Conservation (phyloP, 2,113 vertebrate genomes). For the Lasiurus borealis region DNA sequence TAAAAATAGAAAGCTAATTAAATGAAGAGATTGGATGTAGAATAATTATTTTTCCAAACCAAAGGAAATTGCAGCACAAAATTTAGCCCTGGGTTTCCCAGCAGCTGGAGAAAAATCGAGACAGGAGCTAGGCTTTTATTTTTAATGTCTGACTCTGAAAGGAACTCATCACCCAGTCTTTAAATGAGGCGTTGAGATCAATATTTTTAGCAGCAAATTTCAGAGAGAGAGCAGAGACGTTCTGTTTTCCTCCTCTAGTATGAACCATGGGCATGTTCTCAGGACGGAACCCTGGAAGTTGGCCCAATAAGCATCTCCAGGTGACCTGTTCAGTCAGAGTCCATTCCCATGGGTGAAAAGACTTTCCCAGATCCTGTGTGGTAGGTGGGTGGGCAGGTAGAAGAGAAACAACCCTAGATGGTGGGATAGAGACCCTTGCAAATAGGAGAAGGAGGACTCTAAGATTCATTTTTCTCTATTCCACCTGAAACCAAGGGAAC, state of each 20-base stretch:
- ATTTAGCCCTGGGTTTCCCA: not conserved
- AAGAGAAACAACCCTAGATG: not conserved
- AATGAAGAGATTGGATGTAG: not conserved
- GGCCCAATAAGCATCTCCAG: not conserved
- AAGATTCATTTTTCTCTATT: not conserved
- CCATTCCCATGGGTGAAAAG: not conserved
- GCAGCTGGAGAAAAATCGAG: not conserved
- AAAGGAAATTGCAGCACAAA: not conserved
- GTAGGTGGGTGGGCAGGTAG: not conserved
- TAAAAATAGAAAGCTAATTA: not conserved
- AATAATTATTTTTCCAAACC: conserved; percentile 19
- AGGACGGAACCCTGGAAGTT: not conserved
- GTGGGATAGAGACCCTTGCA: not conserved
- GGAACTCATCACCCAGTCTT: not conserved
- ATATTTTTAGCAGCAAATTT: not conserved
- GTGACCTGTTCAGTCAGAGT: not conserved
- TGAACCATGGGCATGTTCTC: not conserved
- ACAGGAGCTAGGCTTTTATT: not conserved
- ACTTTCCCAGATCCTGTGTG: not conserved
- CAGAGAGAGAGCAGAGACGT: not conserved
- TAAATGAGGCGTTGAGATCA: not conserved
- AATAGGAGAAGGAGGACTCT: not conserved
- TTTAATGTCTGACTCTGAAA: not conserved
- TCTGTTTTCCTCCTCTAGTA: not conserved
- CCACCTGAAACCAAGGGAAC: not conserved